Base-by-base conservation (phyloP, 2,797 vertebrate species). In the Sparidentex hasta region DNA sequence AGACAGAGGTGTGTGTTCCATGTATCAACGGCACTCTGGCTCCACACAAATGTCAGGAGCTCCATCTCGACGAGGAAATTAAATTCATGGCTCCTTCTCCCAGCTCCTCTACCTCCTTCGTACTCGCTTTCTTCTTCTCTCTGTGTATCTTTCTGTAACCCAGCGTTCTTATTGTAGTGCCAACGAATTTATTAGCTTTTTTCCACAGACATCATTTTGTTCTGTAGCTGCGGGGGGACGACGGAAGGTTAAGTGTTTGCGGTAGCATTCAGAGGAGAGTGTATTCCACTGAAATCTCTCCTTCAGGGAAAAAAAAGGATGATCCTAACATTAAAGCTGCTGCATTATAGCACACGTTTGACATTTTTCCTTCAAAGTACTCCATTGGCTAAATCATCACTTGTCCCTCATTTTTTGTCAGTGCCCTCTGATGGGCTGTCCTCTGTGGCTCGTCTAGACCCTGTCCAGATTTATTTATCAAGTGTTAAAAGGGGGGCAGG, bases 111-210 rank as follows among this genome's bases (percentile, higher is more conserved):
- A 17, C 48, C 65, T 56, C 52, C 25, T 67, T 23, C 52, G 54
- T 51, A 33, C 43, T 52, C 29, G 47, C 16, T 21, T 48, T 27
- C 57, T 18, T 38, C 11, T 9, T 69, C 71, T 63, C 71, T 48
- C 57, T 16, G 47, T 63, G 59, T 29, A 44, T 77, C 23, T 25
- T 27, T 38, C 29, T 48, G 20, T 76, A 65, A 82, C 68, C 33
- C 51, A 21, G 61, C 7, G 57, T 70, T 85, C 57, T 67, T 68
- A 79, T 84, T 89, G 78, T 80, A 80, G 65, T 72, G 78, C 70
- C 75, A 72, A 71, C 71, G 57, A 90, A 81, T 84, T 80, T 79
- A 91, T 93, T 93, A 82, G 77, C 86, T 66, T 66, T 66, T n/a
- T 82, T 90, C 76, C 75, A 65, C 85, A 88, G 79, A 87, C 74